Conservation (phyloP, 2,797 vertebrate species). For the Ataeniobius toweri region DNA sequence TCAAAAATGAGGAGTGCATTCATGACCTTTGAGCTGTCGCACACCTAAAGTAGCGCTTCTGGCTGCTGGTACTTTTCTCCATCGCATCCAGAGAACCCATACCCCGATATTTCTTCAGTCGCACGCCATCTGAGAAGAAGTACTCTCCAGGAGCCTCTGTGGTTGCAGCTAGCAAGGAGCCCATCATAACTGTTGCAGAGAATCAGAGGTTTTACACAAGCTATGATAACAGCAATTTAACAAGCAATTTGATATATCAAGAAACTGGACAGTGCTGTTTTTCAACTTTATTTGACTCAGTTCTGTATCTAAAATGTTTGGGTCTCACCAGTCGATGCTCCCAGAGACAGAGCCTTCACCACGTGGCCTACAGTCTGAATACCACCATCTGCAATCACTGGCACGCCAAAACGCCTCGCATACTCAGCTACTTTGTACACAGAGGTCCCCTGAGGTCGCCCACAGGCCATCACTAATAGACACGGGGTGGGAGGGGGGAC, state of each 20-base stretch:
- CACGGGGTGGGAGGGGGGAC: constrained; percentile 8
- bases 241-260: neutral
- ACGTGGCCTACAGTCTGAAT: constrained; percentile 95
- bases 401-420: constrained; percentile 92
- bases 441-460: constrained; percentile 92
- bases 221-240: neutral
- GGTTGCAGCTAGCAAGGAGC: constrained; percentile 91
- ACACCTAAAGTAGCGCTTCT: constrained; percentile 92
- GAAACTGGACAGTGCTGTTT: neutral
- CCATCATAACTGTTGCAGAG: constrained; percentile 89
- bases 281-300: neutral
- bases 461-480: constrained; percentile 90
- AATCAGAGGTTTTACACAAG: neutral
- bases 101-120: constrained; percentile 93
- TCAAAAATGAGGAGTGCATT: neutral
- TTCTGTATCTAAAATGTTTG: neutral
- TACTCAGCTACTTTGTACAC: constrained; percentile 96
- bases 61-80: constrained; percentile 92
- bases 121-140: constrained; percentile 92
- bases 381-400: constrained; percentile 92
- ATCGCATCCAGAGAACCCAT: constrained; percentile 95
- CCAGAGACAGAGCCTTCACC: constrained; percentile 92
- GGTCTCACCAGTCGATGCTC: constrained; percentile 90
- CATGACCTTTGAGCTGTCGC: neutral
- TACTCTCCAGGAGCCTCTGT: constrained; percentile 94